These are phyloP conservation scores for Carassius gibelio DNA, from an alignment of 2,113 vertebrate species.

Conservation along the genomic window DNA sequence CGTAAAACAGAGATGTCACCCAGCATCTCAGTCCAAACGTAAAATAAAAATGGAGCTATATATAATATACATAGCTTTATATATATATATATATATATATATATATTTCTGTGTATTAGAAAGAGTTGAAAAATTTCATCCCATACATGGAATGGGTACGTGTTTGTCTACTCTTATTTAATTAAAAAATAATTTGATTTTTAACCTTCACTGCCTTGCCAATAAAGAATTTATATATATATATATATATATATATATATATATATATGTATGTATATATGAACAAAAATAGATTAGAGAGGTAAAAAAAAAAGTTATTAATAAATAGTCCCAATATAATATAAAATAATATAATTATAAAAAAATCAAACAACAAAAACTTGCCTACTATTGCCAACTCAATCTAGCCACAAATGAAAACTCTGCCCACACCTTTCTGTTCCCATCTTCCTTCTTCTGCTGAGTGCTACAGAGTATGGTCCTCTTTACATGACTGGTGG, in stretches of 20 bases:
- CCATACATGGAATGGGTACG: not conserved
- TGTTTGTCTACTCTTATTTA: not conserved
- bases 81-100: too few species aligned
- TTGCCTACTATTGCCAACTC: not conserved
- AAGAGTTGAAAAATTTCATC: not conserved
- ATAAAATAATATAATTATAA: too few species aligned
- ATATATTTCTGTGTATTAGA: not conserved
- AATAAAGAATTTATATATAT: not conserved
- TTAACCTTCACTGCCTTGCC: not conserved
- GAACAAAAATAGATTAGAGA: too few species aligned
- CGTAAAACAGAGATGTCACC: conserved; percentile 50
- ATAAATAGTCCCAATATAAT: too few species aligned
- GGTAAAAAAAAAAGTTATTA: too few species aligned
- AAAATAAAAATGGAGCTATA: not conserved
- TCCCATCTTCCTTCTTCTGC: conserved; percentile 34
- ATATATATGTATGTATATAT: too few species aligned
- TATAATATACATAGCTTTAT: not conserved
- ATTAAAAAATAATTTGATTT: not conserved
- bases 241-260: too few species aligned
- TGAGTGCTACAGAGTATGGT: conserved; percentile 61
- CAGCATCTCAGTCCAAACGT: conserved; percentile 30
- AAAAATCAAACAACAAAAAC: not conserved
- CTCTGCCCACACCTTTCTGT: conserved; percentile 49
- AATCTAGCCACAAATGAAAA: conserved; percentile 11
- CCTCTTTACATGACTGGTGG: conserved; percentile 65